Evolutionary conservation across 2,113 vertebrate species (phyloP).

Genomic region (Corythornis vintsioides): DNA sequence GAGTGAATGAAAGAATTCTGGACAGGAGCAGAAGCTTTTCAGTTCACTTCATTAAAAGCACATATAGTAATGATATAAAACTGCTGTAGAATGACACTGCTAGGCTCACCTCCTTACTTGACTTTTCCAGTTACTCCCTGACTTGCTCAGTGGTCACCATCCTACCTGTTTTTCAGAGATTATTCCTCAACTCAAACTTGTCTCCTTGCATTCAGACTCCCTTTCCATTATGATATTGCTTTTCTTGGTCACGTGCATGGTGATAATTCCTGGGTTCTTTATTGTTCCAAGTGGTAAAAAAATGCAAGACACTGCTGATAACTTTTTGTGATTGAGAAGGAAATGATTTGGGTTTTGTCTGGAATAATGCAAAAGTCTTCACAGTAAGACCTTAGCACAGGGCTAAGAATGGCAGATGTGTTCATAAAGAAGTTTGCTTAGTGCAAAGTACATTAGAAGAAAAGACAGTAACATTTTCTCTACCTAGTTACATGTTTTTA

Average conservation of each 20-base stretch:
- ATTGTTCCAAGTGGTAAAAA: neutral
- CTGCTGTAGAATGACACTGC: neutral
- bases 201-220: neutral
- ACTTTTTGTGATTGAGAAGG: neutral
- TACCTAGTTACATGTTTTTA: neutral
- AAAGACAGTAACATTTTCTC: neutral
- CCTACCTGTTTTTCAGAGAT: neutral
- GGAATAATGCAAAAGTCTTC: neutral
- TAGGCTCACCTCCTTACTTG: neutral
- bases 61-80: neutral
- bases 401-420: neutral
- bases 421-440: neutral
- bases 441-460: neutral
- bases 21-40: neutral
- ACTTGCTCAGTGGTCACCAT: neutral
- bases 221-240: neutral
- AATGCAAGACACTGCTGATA: neutral
- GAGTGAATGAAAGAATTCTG: neutral
- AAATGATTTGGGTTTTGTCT: neutral
- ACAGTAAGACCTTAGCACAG: neutral
- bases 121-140: neutral
- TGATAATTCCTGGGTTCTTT: neutral
- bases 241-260: neutral
- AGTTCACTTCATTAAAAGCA: neutral
- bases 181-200: neutral